These are phyloP conservation scores for Passerina amoena DNA, from an alignment of 2,113 vertebrate species.

Conservation along the genomic window DNA sequence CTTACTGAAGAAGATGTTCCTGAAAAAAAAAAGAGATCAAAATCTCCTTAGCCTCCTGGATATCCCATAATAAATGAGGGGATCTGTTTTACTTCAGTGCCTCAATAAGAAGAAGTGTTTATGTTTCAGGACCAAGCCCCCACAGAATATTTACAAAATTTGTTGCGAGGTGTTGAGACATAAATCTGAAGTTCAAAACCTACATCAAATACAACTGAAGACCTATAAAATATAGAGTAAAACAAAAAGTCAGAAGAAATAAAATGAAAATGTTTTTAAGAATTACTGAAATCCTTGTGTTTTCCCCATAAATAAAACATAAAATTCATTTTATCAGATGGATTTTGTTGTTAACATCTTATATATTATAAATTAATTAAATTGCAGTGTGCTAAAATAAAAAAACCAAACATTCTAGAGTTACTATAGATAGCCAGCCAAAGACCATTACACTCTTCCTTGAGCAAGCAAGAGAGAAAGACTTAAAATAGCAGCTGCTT, in stretches of 20 bases:
- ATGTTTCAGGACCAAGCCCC: constrained; percentile 76
- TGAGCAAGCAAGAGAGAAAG: background rate
- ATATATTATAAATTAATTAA: constrained; percentile 35
- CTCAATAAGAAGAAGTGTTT: constrained; percentile 80
- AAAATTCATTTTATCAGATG: constrained; percentile 71
- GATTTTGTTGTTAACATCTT: constrained; percentile 13
- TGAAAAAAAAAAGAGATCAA: constrained; percentile 73
- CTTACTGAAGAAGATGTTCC: constrained; percentile 82
- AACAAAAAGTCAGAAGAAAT: constrained; percentile 74
- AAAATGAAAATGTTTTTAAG: constrained; percentile 74
- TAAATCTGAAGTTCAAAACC: constrained; percentile 79
- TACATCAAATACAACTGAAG: constrained; percentile 78
- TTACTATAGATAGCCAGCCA: background rate
- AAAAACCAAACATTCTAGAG: background rate
- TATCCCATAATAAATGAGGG: constrained; percentile 78
- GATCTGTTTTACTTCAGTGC: constrained; percentile 82
- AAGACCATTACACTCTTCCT: background rate
- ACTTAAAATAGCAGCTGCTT: constrained; percentile 1
- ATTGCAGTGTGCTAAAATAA: background rate
- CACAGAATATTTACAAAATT: constrained; percentile 84
- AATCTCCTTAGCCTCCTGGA: constrained; percentile 76
- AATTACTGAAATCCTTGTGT: constrained; percentile 74
- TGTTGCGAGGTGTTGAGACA: constrained; percentile 80
- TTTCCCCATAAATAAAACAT: constrained; percentile 71
- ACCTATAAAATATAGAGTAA: constrained; percentile 63